A percentile compares a stretch with the other conserved stretches of the same genome.
Conservation (phyloP, 2,797 vertebrate genomes). For the Sphaeramia orbicularis region DNA sequence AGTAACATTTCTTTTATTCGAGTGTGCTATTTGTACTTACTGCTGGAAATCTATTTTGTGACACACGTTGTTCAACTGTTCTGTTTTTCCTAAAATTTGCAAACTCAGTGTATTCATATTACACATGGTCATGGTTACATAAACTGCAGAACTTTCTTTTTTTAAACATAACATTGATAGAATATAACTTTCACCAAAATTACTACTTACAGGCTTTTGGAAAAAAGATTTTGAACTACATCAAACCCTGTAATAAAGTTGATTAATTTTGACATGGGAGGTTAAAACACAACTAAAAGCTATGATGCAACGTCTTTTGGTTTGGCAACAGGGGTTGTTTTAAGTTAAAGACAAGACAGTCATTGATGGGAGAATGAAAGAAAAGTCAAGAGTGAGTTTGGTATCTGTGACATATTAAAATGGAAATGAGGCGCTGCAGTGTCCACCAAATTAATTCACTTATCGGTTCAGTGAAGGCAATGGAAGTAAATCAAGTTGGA, state of each 20-base stretch:
- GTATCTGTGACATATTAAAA: constrained; percentile 72
- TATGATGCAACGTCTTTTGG: constrained; percentile 16
- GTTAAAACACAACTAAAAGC: constrained; percentile 14
- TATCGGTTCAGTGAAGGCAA: constrained; percentile 63
- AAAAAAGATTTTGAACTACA: constrained; percentile 12
- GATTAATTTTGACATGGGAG: constrained; percentile 27
- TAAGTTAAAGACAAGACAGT: constrained; percentile 16
- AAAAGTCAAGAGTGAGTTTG: constrained; percentile 32
- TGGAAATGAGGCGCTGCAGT: constrained; percentile 67
- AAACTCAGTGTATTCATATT: neutral
- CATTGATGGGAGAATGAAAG: neutral
- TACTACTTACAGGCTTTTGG: neutral
- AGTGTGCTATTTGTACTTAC: too few species aligned
- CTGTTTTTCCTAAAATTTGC: neutral
- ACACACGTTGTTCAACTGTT: neutral
- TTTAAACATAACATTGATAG: neutral
- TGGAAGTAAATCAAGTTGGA: constrained; percentile 64
- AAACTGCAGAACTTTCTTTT: neutral
- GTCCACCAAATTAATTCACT: constrained; percentile 70
- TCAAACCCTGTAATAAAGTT: neutral
- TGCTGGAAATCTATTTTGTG: too few species aligned
- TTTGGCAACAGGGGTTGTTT: constrained; percentile 7
- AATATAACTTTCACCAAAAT: neutral
- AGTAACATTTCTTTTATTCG: too few species aligned
- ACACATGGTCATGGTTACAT: neutral